Conservation (phyloP, 2,888 invertebrate genomes). For the Heliconius cydno region DNA sequence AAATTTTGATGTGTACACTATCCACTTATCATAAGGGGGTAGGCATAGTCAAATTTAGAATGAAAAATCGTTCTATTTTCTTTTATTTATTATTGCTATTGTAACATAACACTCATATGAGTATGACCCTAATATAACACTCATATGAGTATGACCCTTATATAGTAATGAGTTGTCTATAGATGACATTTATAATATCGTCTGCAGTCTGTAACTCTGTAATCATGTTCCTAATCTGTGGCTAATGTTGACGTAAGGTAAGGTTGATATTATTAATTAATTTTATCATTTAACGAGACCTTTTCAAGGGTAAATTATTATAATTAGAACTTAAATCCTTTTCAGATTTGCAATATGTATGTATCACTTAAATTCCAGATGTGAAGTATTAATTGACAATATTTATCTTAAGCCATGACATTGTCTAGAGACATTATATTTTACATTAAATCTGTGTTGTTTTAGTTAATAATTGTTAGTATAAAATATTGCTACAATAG, state of each 20-base stretch:
- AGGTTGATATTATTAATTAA: slow-evolving; percentile 8
- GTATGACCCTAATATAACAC: too few relatives aligned
- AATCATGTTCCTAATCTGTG: neutral
- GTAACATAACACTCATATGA: too few relatives aligned
- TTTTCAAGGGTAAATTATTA: slow-evolving; percentile 16
- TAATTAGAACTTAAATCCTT: slow-evolving; percentile 13
- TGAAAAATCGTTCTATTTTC: too few relatives aligned
- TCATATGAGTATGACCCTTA: too few relatives aligned
- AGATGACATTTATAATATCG: too few relatives aligned
- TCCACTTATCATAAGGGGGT: too few relatives aligned
- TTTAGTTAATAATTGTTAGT: slow-evolving; percentile 4
- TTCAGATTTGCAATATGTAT: neutral
- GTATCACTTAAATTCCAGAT: slow-evolving; percentile 5
- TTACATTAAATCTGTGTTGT: neutral
- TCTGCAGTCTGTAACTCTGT: neutral
- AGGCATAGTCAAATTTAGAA: too few relatives aligned
- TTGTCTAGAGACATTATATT: neutral
- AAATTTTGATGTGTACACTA: too few relatives aligned
- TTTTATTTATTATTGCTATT: too few relatives aligned
- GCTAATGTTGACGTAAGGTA: slow-evolving; percentile 12
- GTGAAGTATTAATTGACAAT: neutral
- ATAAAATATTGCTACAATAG: neutral
- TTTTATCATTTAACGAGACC: neutral
- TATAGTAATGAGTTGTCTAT: too few relatives aligned
- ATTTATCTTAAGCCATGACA: slow-evolving; percentile 9